Evolutionary conservation across 2,113 vertebrate species (phyloP).

Genomic region (Anolis carolinensis): DNA sequence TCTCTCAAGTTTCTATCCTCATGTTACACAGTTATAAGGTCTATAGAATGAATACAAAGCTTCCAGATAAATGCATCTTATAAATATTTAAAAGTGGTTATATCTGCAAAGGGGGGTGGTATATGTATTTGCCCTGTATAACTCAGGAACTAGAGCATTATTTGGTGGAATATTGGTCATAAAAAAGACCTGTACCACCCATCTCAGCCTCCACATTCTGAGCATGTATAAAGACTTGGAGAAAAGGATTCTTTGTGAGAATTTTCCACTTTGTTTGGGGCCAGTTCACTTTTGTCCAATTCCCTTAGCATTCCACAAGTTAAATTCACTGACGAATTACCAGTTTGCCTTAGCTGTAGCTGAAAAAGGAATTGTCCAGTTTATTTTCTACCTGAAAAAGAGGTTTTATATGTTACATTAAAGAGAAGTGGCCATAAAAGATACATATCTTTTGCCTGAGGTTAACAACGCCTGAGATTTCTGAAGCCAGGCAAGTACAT

Average conservation of each 20-base stretch:
- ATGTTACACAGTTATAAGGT: too few species aligned
- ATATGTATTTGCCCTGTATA: background rate
- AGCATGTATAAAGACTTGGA: conserved; percentile 37
- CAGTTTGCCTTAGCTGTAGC: conserved; percentile 6
- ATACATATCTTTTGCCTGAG: conserved; percentile 62
- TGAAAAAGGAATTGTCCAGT: conserved; percentile 26
- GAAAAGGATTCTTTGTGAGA: background rate
- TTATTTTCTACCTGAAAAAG: conserved; percentile 22
- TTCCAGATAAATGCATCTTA: background rate
- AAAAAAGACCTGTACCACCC: background rate
- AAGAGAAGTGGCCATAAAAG: conserved; percentile 35
- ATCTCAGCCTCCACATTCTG: conserved; percentile 13
- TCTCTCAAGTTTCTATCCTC: background rate
- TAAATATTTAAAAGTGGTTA: too few species aligned
- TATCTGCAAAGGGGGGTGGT: background rate
- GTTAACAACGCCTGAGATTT: conserved; percentile 70
- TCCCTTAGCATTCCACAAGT: conserved; percentile 30
- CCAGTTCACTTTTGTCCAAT: conserved; percentile 10
- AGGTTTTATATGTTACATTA: conserved; percentile 42
- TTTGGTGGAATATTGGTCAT: background rate
- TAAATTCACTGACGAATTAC: background rate
- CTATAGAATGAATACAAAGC: background rate
- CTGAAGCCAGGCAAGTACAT: conserved; percentile 71
- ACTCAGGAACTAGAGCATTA: background rate
- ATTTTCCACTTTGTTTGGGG: background rate